Conservation (phyloP, 92 coral and sea anemone genomes). For the Isaurus tuberculatus region DNA sequence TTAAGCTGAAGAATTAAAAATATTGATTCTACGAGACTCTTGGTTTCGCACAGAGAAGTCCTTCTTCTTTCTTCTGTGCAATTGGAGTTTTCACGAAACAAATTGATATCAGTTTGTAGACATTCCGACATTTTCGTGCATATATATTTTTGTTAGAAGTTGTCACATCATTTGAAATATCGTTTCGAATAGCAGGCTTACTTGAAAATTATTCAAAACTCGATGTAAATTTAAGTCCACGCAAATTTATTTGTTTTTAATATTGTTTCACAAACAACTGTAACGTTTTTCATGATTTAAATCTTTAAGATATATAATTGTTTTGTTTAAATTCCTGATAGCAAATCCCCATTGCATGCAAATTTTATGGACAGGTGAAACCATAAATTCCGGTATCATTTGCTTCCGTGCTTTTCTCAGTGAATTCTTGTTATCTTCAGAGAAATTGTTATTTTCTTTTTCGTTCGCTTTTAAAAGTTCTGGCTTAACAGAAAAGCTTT, state of each 20-base stretch:
- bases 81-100: conserved; percentile 1
- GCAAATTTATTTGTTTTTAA: neutral
- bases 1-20: neutral
- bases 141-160: conserved; percentile 4
- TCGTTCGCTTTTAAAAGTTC: neutral
- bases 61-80: neutral
- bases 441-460: neutral
- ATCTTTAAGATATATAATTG: neutral
- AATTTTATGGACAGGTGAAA: neutral
- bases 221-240: too few species aligned
- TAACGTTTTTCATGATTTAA: neutral
- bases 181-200: neutral
- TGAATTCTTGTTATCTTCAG: neutral
- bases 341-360: neutral
- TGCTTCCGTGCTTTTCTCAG: neutral
- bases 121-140: conserved; percentile 35
- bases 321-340: neutral
- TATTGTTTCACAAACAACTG: neutral
- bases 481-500: neutral
- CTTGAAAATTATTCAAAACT: too few species aligned
- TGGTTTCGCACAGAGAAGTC: neutral
- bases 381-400: neutral
- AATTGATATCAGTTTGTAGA: neutral
- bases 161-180: conserved; percentile 2
- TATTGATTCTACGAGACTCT: neutral